These are phyloP conservation scores for Hippoglossus hippoglossus DNA, from an alignment of 2,797 vertebrate genomes.

Conservation along the genomic window DNA sequence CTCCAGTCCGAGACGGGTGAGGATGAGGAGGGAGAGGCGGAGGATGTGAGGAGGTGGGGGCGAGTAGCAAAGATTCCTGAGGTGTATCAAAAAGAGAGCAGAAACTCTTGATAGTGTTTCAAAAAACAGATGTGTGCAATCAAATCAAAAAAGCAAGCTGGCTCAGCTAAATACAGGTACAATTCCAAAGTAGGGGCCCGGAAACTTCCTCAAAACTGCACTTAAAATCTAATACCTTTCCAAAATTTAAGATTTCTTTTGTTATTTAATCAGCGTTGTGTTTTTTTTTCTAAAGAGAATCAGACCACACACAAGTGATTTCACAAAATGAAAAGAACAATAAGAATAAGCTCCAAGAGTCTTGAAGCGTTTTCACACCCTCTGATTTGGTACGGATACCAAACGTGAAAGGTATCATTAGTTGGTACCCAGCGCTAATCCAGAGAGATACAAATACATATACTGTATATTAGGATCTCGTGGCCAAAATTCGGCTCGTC, in stretches of 20 bases:
- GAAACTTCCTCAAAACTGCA: constrained; percentile 22
- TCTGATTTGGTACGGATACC: constrained; percentile 13
- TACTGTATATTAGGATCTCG: constrained; percentile 41
- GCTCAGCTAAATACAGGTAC: constrained; percentile 82
- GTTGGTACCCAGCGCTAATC: constrained; percentile 54
- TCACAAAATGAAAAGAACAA: constrained; percentile 16
- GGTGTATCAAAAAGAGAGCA: constrained; percentile 84
- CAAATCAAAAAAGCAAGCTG: constrained; percentile 73
- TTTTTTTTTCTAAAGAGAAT: constrained; percentile 15
- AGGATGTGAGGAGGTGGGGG: constrained; percentile 38
- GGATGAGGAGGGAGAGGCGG: constrained; percentile 55
- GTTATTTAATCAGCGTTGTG: constrained; percentile 1
- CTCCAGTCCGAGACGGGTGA: constrained; percentile 73
- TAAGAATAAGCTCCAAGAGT: constrained; percentile 4
- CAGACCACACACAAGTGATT: constrained; percentile 17
- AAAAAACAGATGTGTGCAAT: constrained; percentile 65
- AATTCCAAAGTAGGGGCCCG: constrained; percentile 67
- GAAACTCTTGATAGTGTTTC: constrained; percentile 63
- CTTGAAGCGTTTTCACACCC: background rate
- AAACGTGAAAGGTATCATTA: constrained; percentile 1
- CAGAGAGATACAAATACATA: constrained; percentile 48
- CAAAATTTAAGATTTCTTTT: constrained; percentile 15
- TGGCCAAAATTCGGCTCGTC: constrained; percentile 60
- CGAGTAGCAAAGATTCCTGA: constrained; percentile 91
- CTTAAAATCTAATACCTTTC: constrained; percentile 35